Conservation (phyloP, 1,140 invertebrate genomes). For the Galleria mellonella region DNA sequence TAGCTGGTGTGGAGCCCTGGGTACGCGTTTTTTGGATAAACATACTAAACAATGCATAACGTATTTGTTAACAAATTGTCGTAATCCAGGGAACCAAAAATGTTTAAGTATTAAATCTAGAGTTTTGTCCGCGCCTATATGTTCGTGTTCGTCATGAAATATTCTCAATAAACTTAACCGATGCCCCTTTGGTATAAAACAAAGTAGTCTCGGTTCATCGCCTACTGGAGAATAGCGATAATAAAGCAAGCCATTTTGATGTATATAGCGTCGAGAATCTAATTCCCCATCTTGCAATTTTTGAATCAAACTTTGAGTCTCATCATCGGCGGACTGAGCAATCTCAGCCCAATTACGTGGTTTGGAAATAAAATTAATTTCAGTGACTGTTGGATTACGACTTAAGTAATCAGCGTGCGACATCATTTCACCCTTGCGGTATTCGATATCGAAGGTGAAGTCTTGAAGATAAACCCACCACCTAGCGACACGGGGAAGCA, state of each 20-base stretch:
- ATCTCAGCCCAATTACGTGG: conserved; percentile 11
- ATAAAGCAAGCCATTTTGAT: conserved; percentile 3
- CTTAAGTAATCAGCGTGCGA: conserved; percentile 37
- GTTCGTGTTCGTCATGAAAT: conserved; percentile 26
- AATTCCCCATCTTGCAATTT: conserved; percentile 3
- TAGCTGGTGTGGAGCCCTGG: conserved; percentile 9
- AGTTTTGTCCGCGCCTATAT: conserved; percentile 18
- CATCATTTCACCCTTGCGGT: conserved; percentile 30
- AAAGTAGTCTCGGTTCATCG: conserved; percentile 3
- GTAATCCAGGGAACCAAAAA: conserved; percentile 26
- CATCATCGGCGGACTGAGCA: conserved; percentile 7
- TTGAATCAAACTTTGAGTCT: background rate
- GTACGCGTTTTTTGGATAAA: conserved; percentile 9
- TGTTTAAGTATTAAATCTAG: conserved; percentile 14
- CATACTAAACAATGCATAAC: conserved; percentile 11
- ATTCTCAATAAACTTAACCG: conserved; percentile 15
- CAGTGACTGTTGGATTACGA: conserved; percentile 16
- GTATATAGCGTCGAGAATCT: conserved; percentile 3
- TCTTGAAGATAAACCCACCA: conserved; percentile 48
- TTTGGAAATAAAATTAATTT: background rate
- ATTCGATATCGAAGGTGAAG: conserved; percentile 37
- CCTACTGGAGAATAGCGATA: conserved; percentile 4
- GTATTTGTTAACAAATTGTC: conserved; percentile 17
- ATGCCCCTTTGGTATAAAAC: conserved; percentile 11
- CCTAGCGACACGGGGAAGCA: conserved; percentile 23